Conservation (phyloP, 2,113 vertebrate genomes). For the Tragelaphus buxtoni region DNA sequence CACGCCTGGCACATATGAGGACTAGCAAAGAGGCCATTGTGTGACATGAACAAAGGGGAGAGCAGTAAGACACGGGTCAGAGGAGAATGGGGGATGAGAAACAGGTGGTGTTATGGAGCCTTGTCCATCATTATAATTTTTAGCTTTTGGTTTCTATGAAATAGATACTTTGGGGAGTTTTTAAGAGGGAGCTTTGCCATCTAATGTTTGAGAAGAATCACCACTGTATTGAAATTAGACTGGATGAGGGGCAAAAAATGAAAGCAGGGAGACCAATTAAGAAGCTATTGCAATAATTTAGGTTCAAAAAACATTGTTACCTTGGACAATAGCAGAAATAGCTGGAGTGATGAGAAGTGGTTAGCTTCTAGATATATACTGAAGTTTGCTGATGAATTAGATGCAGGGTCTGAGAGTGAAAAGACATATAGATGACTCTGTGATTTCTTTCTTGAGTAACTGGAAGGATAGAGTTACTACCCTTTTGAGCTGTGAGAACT, state of each 20-base stretch:
- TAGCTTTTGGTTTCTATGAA: neutral
- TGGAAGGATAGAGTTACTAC: neutral
- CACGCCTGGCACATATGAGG: neutral
- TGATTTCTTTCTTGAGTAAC: neutral
- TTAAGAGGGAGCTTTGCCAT: neutral
- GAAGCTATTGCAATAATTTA: neutral
- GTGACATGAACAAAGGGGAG: neutral
- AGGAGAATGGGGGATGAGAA: neutral
- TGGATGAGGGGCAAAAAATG: neutral
- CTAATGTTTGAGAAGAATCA: neutral
- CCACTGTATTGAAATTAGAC: neutral
- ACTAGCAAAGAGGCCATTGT: neutral
- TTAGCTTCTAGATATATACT: neutral
- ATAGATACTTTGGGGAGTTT: neutral
- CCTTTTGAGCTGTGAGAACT: neutral
- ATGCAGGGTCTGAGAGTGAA: neutral
- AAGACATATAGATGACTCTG: neutral
- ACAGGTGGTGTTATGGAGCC: neutral
- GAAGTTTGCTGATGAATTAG: neutral
- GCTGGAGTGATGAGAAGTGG: neutral
- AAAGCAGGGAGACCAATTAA: neutral
- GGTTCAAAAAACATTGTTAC: neutral
- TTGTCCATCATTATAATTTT: neutral
- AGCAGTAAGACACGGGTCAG: neutral
- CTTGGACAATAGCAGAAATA: neutral